phyloP scores from a whole-genome alignment of 2,888 invertebrate genomes.

The Ramazzottius varieornatus region DNA sequence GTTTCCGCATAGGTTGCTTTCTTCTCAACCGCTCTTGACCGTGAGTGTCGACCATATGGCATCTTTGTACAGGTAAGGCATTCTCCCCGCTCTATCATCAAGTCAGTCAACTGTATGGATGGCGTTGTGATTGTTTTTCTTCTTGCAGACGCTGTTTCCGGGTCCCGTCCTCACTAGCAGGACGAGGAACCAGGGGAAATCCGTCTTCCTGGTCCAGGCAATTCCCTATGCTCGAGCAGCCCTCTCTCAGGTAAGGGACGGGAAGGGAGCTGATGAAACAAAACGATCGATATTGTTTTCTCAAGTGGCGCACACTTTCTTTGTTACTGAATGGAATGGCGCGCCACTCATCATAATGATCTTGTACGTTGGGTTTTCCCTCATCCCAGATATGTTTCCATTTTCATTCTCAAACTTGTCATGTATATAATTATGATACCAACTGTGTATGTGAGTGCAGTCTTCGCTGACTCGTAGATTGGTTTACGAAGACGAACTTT shows the following conservation, averaged over 20 bases:
- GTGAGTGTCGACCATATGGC: background rate
- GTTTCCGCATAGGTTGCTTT: too few relatives aligned
- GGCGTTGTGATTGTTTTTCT: background rate
- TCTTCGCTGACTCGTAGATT: background rate
- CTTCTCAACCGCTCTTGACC: background rate
- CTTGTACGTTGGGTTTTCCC: too few relatives aligned
- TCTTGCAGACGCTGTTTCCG: background rate
- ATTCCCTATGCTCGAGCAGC: background rate
- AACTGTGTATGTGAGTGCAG: background rate
- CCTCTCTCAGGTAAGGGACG: background rate
- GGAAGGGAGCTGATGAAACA: too few relatives aligned
- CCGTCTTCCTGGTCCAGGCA: background rate
- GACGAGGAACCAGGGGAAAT: background rate
- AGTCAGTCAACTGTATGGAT: background rate
- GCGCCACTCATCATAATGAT: too few relatives aligned
- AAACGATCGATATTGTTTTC: too few relatives aligned
- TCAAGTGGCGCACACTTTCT: too few relatives aligned
- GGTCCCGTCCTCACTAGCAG: background rate
- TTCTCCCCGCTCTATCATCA: too few relatives aligned
- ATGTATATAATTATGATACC: too few relatives aligned
- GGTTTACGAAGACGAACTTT: background rate
- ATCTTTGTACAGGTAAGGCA: background rate
- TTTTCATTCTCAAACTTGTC: too few relatives aligned
- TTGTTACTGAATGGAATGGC: too few relatives aligned
- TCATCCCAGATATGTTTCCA: too few relatives aligned